phyloP scores from a whole-genome alignment of 2,113 vertebrate genomes.

The Grus americana region DNA sequence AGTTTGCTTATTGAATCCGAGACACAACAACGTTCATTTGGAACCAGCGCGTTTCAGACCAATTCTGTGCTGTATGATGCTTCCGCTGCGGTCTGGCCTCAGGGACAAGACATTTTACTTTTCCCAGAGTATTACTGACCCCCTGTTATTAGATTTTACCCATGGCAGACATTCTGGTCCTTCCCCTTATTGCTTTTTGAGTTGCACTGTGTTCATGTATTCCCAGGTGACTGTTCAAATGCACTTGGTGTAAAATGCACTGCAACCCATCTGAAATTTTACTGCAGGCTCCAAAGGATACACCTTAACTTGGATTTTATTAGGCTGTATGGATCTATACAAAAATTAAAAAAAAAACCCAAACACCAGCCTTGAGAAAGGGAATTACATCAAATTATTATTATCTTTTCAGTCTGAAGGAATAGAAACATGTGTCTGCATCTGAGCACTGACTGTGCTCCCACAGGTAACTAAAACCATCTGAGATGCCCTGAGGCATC shows the following conservation, averaged over 20 bases:
- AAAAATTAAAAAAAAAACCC: neutral
- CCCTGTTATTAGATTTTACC: conserved; percentile 33
- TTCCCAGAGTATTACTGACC: neutral
- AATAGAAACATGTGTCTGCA: neutral
- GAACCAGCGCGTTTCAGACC: neutral
- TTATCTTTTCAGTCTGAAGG: neutral
- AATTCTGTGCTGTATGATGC: neutral
- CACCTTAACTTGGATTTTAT: neutral
- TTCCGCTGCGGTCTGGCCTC: neutral
- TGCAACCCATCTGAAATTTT: neutral
- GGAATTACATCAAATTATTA: neutral
- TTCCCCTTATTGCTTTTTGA: conserved; percentile 24
- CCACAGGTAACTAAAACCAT: neutral
- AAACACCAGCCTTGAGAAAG: neutral
- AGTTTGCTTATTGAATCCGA: neutral
- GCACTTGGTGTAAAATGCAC: neutral
- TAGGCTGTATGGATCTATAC: neutral
- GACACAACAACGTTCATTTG: neutral
- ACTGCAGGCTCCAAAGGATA: neutral
- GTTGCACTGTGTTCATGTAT: neutral
- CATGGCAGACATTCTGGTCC: neutral
- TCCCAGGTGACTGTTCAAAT: conserved; percentile 2
- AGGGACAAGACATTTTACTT: neutral
- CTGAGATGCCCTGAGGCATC: neutral
- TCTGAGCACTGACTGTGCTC: neutral